Evolutionary conservation across 2,797 vertebrate species (phyloP).

Genomic region (Molothrus aeneus): DNA sequence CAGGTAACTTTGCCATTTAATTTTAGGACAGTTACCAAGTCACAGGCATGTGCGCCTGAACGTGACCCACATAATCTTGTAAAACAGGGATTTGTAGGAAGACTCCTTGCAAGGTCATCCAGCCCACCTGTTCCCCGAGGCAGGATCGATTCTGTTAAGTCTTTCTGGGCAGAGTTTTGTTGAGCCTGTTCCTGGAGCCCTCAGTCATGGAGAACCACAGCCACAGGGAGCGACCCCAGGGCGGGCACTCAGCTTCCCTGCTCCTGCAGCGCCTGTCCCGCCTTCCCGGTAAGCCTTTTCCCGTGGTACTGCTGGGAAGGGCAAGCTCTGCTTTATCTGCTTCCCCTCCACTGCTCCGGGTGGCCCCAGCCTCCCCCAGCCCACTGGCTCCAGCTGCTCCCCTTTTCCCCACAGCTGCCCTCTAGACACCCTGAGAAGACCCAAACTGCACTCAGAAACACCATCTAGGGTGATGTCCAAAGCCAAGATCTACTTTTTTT

Average conservation of each 20-base stretch:
- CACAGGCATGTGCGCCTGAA: neutral
- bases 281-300: neutral
- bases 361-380: neutral
- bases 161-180: neutral
- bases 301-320: neutral
- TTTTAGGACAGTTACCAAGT: neutral
- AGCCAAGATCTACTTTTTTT: neutral
- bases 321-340: neutral
- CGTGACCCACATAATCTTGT: neutral
- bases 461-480: neutral
- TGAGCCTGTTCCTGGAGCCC: neutral
- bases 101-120: neutral
- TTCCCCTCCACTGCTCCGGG: neutral
- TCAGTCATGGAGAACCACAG: rapidly evolving
- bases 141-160: neutral
- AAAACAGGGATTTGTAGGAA: neutral
- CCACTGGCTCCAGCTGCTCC: neutral
- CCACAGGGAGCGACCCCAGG: rapidly evolving
- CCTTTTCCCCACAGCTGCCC: neutral
- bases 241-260: rapidly evolving
- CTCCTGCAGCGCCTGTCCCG: neutral
- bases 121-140: neutral
- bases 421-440: neutral
- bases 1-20: neutral
- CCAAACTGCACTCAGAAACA: neutral